phyloP scores from a whole-genome alignment of 2,113 vertebrate genomes.

The Ailurus styani region DNA sequence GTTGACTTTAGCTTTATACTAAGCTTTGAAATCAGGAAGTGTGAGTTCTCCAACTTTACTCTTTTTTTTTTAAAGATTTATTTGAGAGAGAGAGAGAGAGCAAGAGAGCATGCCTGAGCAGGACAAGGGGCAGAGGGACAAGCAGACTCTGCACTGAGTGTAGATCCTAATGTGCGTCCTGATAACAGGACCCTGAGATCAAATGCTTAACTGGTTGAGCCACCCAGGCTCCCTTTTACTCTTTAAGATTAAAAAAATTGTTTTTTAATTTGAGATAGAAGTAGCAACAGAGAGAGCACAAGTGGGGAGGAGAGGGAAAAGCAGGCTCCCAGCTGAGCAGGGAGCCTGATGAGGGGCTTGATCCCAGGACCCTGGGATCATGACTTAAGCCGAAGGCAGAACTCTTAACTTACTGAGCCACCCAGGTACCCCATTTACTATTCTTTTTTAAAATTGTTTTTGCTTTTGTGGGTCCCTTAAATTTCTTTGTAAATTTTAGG shows the following conservation, averaged over 20 bases:
- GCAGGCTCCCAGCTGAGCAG: background rate
- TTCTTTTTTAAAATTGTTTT: background rate
- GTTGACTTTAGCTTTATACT: background rate
- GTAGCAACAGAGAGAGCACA: background rate
- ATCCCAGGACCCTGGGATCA: background rate
- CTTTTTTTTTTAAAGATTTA: background rate
- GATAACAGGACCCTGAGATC: no score
- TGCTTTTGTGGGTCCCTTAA: background rate
- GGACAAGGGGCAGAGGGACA: no score
- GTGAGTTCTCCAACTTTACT: background rate
- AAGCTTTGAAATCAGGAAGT: background rate
- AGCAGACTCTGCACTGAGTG: no score
- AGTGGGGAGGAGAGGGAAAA: background rate
- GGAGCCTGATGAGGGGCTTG: no score
- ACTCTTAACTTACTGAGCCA: background rate
- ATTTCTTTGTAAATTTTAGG: conserved; percentile 1
- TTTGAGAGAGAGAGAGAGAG: no score
- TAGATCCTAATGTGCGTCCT: no score
- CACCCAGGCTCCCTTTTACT: background rate
- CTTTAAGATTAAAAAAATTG: background rate
- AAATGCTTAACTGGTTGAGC: no score
- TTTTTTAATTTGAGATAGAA: no score
- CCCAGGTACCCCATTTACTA: background rate
- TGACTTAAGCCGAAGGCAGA: background rate
- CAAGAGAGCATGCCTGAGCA: no score